Conservation (phyloP, 2,888 invertebrate genomes). For the Orthonevra nobilis region DNA sequence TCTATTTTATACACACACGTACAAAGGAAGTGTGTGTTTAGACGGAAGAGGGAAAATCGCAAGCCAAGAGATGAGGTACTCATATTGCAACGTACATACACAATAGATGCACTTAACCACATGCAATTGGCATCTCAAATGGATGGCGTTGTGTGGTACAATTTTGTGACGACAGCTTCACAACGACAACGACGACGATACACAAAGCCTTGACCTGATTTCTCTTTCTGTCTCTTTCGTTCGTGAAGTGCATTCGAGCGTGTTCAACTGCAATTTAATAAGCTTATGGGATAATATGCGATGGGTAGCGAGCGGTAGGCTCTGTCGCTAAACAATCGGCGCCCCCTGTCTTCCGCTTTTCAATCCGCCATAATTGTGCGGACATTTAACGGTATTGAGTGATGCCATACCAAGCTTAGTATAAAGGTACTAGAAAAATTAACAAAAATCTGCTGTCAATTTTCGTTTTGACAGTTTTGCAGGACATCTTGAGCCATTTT, state of each 20-base stretch:
- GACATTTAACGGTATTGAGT: too few species aligned
- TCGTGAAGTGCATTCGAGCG: slow-evolving; percentile 69
- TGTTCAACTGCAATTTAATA: slow-evolving; percentile 70
- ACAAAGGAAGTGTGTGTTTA: slow-evolving; percentile 20
- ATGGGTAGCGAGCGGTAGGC: slow-evolving; percentile 25
- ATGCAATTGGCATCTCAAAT: slow-evolving; percentile 57
- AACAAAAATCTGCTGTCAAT: too few species aligned
- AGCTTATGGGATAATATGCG: slow-evolving; percentile 60
- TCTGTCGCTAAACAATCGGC: too few species aligned
- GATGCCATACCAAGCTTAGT: too few species aligned
- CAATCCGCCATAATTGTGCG: too few species aligned
- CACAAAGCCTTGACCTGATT: slow-evolving; percentile 80
- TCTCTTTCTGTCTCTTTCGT: slow-evolving; percentile 80
- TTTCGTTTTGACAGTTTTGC: too few species aligned
- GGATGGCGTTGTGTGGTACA: slow-evolving; percentile 58
- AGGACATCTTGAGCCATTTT: too few species aligned
- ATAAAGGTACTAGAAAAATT: too few species aligned
- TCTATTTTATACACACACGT: too few species aligned
- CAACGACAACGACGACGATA: slow-evolving; percentile 48
- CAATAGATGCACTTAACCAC: slow-evolving; percentile 59
- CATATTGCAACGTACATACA: not conserved
- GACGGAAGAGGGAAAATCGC: slow-evolving; percentile 45
- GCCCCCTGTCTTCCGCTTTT: slow-evolving; percentile 14
- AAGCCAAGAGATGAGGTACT: too few species aligned
- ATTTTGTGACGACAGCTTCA: slow-evolving; percentile 57